Percentiles rank a stretch among this genome's conserved stretches.
These are phyloP conservation scores for Agelaius phoeniceus DNA, from an alignment of 2,113 vertebrate species.

Conservation along the genomic window DNA sequence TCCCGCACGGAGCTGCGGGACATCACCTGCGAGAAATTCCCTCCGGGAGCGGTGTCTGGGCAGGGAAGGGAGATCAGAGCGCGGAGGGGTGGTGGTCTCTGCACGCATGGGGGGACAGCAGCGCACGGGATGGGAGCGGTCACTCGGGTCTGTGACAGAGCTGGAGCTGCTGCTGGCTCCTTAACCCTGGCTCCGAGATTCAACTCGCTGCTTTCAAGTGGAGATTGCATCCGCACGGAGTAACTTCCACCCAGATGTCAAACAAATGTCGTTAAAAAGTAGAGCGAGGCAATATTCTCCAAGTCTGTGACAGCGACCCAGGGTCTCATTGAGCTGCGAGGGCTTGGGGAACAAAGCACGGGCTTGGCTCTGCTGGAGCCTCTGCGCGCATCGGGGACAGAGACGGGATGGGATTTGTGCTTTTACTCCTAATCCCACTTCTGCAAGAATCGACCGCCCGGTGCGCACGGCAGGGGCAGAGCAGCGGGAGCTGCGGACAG, in stretches of 20 bases:
- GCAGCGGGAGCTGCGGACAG: not conserved
- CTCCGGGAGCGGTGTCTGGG: not conserved
- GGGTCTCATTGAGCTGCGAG: rapidly evolving
- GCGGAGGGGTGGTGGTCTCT: rapidly evolving
- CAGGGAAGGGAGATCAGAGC: not conserved
- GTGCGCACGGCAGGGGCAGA: rapidly evolving
- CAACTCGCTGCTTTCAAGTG: not conserved
- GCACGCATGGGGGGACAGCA: not conserved
- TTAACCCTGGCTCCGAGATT: not conserved
- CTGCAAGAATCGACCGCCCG: rapidly evolving
- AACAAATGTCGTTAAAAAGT: not conserved
- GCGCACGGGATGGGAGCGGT: not conserved
- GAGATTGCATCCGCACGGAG: not conserved
- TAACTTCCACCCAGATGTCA: not conserved
- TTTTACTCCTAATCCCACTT: rapidly evolving
- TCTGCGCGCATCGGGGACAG: rapidly evolving
- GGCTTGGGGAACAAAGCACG: rapidly evolving
- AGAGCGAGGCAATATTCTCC: rapidly evolving
- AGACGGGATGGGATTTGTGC: rapidly evolving
- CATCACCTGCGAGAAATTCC: not conserved
- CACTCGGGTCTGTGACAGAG: not conserved
- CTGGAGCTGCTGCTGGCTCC: not conserved
- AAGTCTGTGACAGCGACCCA: rapidly evolving
- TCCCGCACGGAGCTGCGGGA: not conserved
- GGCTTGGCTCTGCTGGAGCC: not conserved